phyloP scores from a whole-genome alignment of 2,113 vertebrate species.

The Coptodon rendalli region DNA sequence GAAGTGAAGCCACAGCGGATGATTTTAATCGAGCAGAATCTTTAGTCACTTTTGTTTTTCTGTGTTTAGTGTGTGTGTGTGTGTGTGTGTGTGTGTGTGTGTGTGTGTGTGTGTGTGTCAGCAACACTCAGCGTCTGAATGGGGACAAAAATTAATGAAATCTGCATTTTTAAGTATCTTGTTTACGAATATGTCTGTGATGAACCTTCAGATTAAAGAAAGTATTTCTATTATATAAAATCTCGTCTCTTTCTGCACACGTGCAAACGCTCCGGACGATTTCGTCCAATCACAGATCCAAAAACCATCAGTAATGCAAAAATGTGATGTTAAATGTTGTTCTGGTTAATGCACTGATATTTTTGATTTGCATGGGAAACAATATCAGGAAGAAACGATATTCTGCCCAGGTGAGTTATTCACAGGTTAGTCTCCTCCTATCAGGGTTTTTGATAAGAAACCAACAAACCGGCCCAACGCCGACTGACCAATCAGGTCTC shows the following conservation, averaged over 20 bases:
- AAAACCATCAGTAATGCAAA: background rate
- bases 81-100: background rate
- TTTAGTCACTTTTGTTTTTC: conserved; percentile 45
- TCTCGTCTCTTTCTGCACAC: background rate
- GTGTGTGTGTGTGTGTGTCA: background rate
- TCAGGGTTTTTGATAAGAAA: background rate
- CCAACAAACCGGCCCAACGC: background rate
- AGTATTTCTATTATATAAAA: conserved; percentile 75
- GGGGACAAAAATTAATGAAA: conserved; percentile 23
- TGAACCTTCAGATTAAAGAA: conserved; percentile 73
- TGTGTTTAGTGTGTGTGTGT: conserved; percentile 5
- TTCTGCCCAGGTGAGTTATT: background rate
- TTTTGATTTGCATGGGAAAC: background rate
- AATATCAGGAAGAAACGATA: fast-evolving
- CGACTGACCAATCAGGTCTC: background rate
- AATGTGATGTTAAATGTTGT: background rate
- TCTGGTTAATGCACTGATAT: background rate
- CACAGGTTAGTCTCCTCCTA: background rate
- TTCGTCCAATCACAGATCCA: background rate
- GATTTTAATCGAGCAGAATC: conserved; percentile 63
- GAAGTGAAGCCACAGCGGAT: conserved; percentile 19
- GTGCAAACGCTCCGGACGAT: fast-evolving
- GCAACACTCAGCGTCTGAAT: conserved; percentile 16
- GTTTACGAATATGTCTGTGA: conserved; percentile 71
- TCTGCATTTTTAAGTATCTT: conserved; percentile 76